Evolutionary conservation across 37 sponge, comb jelly and placozoan species (phyloP).

Genomic region (Oscarella lobularis): DNA sequence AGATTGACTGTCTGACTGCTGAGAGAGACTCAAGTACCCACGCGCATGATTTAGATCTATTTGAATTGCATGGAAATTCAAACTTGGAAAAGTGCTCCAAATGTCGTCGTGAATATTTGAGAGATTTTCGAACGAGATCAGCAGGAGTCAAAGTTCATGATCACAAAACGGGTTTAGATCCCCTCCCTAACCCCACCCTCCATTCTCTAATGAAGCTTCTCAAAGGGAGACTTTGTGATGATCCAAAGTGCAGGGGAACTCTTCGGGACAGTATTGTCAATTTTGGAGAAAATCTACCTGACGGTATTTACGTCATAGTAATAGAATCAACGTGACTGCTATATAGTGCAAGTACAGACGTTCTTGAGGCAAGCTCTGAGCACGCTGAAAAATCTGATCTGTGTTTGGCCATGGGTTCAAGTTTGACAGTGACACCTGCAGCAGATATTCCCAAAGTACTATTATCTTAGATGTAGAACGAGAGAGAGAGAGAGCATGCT

Average conservation of each 20-base stretch:
- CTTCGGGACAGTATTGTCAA: constrained; percentile 53
- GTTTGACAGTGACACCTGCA: constrained; percentile 67
- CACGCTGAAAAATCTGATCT: constrained; percentile 46
- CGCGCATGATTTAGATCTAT: constrained; percentile 13
- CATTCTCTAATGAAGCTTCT: no score
- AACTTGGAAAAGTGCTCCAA: constrained; percentile 45
- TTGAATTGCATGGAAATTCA: constrained; percentile 63
- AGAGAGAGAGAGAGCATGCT: no score
- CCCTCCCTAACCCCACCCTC: no score
- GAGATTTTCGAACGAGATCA: constrained; percentile 22
- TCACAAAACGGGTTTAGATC: constrained; percentile 28
- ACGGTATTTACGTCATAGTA: constrained; percentile 15
- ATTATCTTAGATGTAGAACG: neutral
- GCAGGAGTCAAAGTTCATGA: neutral
- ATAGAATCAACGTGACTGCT: neutral
- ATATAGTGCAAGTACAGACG: constrained; percentile 12
- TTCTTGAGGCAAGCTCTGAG: constrained; percentile 36
- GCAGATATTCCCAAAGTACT: constrained; percentile 43
- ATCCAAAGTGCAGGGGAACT: constrained; percentile 28
- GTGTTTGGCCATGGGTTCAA: constrained; percentile 59
- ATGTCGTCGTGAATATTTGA: constrained; percentile 41
- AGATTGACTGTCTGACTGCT: neutral
- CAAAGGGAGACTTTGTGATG: constrained; percentile 41
- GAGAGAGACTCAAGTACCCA: no score
- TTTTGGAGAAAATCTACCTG: constrained; percentile 69